A percentile compares a stretch with the other conserved stretches of the same genome.
phyloP scores from a whole-genome alignment of 2,113 vertebrate genomes.

The Hyaena hyaena region DNA sequence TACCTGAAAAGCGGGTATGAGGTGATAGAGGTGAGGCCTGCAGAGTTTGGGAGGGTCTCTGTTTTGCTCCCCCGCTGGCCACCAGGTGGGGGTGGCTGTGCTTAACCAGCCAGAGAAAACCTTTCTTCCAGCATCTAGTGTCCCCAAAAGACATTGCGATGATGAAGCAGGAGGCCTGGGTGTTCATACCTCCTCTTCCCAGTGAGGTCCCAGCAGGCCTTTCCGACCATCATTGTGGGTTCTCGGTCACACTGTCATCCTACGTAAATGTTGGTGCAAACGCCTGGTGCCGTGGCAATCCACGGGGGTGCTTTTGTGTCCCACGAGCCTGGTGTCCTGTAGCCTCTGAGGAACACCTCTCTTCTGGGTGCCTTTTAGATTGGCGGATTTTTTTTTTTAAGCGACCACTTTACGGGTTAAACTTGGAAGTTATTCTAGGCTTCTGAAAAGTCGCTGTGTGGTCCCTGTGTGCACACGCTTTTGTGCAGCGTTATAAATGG shows the following conservation, averaged over 20 bases:
- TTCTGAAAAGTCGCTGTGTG: slow-evolving; percentile 65
- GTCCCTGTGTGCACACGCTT: not conserved
- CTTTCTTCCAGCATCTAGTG: not conserved
- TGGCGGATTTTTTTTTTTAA: accelerated
- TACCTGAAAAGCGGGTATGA: not conserved
- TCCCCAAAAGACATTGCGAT: not conserved
- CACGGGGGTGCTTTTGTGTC: not conserved
- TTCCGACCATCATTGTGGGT: accelerated
- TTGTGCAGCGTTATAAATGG: not conserved
- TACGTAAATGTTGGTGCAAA: accelerated
- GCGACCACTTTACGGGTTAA: not conserved
- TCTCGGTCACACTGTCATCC: not conserved
- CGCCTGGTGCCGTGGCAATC: not conserved
- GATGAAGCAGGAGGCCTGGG: not conserved
- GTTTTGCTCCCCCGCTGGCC: not conserved
- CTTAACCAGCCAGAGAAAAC: not conserved
- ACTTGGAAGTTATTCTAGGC: not conserved
- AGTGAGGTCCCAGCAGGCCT: not conserved
- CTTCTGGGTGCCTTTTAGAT: not conserved
- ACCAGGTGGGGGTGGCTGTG: not conserved
- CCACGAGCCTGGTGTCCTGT: accelerated
- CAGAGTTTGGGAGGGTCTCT: not conserved
- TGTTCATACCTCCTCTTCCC: not conserved
- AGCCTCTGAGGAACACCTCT: not conserved
- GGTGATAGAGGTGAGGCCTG: not conserved